Base-by-base conservation (phyloP, 2,797 vertebrate genomes). In the Synaphobranchus kaupii region DNA sequence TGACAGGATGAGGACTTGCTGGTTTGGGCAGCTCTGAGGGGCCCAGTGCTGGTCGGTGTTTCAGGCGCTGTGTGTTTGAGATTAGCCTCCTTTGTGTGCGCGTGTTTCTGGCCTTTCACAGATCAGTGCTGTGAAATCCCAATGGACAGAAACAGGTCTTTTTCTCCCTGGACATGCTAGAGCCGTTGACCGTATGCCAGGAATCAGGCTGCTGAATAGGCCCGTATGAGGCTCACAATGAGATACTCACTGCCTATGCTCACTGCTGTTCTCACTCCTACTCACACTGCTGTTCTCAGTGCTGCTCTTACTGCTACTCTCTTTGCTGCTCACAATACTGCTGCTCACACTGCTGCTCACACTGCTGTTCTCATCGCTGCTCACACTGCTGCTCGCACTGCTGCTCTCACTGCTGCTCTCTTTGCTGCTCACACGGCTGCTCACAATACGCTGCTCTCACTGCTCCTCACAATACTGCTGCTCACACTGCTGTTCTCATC, bases 11-110 rank as follows among this genome's bases (percentile, higher is more conserved):
- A 52, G 6, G 10, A 66, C 15, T 6, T 2, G 6, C 91, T 85
- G 78, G 88, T 84, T 71, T 87, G 94, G 92, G 93, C 66, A 92
- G 90, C 25, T 28, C 63, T 68, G 25, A 10, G 28, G 28, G 20
- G 6, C 58, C 58, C 15, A 91, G 90, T 58, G 91, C 91, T 84
- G 76, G 89, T 28, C 63, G 0, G 22, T n/a, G 4, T 68, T 68
- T n/a, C 63, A 28, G 63, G 22, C 25, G 5, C 4, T 22, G 63
- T 22, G 63, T 68, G 63, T n/a, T n/a, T 17, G 63, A 68, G 63
- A 68, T 68, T 68, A 68, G 63, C n/a, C 63, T 28, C 63, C n/a
- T 8, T 5, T 2, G 28, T 28, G 12, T 4, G 13, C 71, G 12
- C 71, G 1, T 34, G 71, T 39, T 39, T 28, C 31, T 39, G 34